Percentiles rank a stretch among this genome's conserved stretches.
phyloP scores from a whole-genome alignment of 2,113 vertebrate genomes.

The Nettapus auritus region DNA sequence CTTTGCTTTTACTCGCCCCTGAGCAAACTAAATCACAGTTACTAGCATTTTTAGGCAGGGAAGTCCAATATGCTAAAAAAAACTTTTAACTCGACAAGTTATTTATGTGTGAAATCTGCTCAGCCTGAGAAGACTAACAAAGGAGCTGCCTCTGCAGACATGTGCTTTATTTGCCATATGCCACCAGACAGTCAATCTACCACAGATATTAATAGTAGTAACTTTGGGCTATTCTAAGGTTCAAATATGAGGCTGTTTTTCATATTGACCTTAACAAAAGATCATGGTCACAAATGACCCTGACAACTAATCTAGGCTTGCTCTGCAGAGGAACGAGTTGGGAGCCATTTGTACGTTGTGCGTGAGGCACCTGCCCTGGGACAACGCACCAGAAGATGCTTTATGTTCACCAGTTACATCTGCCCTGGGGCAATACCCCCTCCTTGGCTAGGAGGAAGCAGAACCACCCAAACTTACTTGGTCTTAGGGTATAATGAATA shows the following conservation, averaged over 20 bases:
- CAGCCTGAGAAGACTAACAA: constrained; percentile 48
- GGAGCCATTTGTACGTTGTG: not conserved
- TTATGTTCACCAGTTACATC: not conserved
- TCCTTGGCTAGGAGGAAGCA: not conserved
- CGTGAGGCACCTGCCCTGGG: fast-evolving
- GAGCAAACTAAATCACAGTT: not conserved
- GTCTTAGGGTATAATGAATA: not conserved
- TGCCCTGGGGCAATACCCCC: not conserved
- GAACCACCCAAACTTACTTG: not conserved
- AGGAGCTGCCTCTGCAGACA: constrained; percentile 53
- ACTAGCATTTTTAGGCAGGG: constrained; percentile 13
- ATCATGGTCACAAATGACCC: not conserved
- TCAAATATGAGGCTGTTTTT: constrained; percentile 13
- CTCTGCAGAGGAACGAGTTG: not conserved
- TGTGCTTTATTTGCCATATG: constrained; percentile 36
- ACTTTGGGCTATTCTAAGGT: constrained; percentile 37
- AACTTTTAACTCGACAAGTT: constrained; percentile 46
- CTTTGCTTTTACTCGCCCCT: not conserved
- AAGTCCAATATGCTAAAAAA: not conserved
- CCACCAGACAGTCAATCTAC: constrained; percentile 25
- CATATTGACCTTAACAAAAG: constrained; percentile 46
- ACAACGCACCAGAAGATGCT: not conserved
- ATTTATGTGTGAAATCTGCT: constrained; percentile 60
- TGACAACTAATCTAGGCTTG: not conserved
- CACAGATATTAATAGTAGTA: constrained; percentile 22